A percentile compares a stretch with the other conserved stretches of the same genome.
phyloP scores from a whole-genome alignment of 2,797 vertebrate genomes.

The Gymnocypris eckloni region DNA sequence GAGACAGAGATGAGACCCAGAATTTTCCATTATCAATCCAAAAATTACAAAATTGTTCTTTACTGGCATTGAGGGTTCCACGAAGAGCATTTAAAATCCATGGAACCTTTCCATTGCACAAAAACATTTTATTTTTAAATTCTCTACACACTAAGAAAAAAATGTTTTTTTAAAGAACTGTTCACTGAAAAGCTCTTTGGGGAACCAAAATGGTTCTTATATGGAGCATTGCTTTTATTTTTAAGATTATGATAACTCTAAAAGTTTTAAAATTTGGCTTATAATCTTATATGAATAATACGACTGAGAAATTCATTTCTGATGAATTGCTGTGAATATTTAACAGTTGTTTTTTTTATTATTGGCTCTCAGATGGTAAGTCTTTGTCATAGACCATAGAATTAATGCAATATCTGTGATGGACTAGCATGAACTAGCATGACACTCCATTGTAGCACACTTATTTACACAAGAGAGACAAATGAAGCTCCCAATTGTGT shows the following conservation, averaged over 20 bases:
- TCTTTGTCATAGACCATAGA: neutral
- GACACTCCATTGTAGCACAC: neutral
- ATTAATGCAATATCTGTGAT: neutral
- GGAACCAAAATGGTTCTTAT: neutral
- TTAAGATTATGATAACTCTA: neutral
- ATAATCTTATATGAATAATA: neutral
- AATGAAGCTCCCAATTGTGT: neutral
- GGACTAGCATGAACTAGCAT: neutral
- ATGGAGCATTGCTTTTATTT: neutral
- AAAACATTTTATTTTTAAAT: neutral
- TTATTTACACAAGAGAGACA: neutral
- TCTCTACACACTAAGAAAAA: neutral
- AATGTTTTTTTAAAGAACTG: neutral
- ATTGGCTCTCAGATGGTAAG: neutral
- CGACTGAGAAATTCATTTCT: neutral
- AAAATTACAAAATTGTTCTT: neutral
- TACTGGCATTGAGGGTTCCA: neutral
- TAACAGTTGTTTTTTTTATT: neutral
- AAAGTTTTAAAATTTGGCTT: neutral
- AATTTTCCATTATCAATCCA: neutral
- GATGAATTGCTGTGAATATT: neutral
- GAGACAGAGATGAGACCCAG: constrained; percentile 1
- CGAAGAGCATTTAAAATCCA: neutral
- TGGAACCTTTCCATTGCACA: neutral
- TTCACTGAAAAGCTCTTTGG: neutral